Evolutionary conservation across 2,888 invertebrate genomes (phyloP), one percentile per base, ranked within the genome.

Genomic region (Nomada lathburiana): DNA sequence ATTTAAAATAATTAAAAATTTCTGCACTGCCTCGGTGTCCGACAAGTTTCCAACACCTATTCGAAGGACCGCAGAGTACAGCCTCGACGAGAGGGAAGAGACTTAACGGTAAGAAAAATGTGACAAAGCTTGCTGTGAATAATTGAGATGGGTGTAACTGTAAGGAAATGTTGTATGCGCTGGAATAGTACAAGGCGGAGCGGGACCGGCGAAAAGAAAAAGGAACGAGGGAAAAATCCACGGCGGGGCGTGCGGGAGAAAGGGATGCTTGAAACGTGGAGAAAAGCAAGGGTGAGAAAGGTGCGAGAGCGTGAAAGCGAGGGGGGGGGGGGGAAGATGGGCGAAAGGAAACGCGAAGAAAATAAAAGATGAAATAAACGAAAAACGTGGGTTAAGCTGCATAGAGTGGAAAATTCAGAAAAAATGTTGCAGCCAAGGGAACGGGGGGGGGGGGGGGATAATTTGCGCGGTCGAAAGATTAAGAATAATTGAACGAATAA

Each of bases 221-320:
- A 7, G 36, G 36, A 36, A 36, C 36, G 23, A 26, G 23, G 13
- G 36, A 52, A 55, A 55, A 62, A 53, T 42, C 5, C n/a, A 23
- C 20, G 52, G 62, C n/a, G 16, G n/a, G 29, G 20, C 7, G 59
- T 52, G 57, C 5, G 75, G 13, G 55, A 63, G 50, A 74, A 70
- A 13, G 47, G 59, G 26, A 26, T 68, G 50, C 68, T 78, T 26
- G 55, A 69, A 42, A 52, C 60, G 53, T 36, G 53, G 59, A 3
- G 42, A 55, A 23, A 57, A 64, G 53, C n/a, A 29, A 53, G n/a
- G 55, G 63, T 50, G 63, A 44, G 57, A 59, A 59, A 50, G 63
- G 63, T 4, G 72, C 29, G 52, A 65, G 53, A 18, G 60, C 55
- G 76, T 36, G 60, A 59, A 52, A 36, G 36, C 36, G 36, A 36